Conservation (phyloP, 2,797 vertebrate species). For the Enteromius radiatus region DNA sequence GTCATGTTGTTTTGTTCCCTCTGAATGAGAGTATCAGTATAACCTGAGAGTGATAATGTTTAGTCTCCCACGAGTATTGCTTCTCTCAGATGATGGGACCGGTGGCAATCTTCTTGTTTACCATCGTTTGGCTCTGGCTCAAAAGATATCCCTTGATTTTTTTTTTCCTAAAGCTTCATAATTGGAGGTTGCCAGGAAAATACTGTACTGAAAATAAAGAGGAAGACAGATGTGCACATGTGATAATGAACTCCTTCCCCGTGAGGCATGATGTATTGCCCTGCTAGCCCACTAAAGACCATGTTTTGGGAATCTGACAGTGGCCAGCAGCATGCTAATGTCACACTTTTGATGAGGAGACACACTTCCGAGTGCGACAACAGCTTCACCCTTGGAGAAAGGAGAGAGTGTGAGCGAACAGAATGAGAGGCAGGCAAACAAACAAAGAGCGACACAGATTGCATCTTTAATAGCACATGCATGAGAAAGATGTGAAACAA, state of each 20-base stretch:
- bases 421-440: slow-evolving; percentile 60
- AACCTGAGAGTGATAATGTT: slow-evolving; percentile 50
- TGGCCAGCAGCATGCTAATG: slow-evolving; percentile 36
- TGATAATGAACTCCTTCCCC: slow-evolving; percentile 60
- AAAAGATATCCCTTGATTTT: slow-evolving; percentile 49
- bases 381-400: slow-evolving; percentile 68
- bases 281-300: slow-evolving; percentile 50
- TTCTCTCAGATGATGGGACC: slow-evolving; percentile 49
- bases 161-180: slow-evolving; percentile 48
- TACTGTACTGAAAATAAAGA: slow-evolving; percentile 55
- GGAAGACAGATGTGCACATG: slow-evolving; percentile 58
- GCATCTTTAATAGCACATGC: slow-evolving; percentile 75
- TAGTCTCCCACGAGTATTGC: slow-evolving; percentile 40
- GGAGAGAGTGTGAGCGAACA: slow-evolving; percentile 12
- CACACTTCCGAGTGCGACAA: slow-evolving; percentile 71
- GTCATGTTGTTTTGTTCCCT: slow-evolving; percentile 43
- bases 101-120: slow-evolving; percentile 54
- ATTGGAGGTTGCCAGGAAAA: slow-evolving; percentile 52
- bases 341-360: slow-evolving; percentile 55
- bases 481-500: slow-evolving; percentile 64
- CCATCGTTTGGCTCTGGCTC: slow-evolving; percentile 56
- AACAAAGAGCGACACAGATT: slow-evolving; percentile 80
- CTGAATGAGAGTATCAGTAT: slow-evolving; percentile 41
- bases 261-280: slow-evolving; percentile 49
- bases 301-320: slow-evolving; percentile 40